phyloP scores from a whole-genome alignment of 1,140 invertebrate species.

The Aphis gossypii region DNA sequence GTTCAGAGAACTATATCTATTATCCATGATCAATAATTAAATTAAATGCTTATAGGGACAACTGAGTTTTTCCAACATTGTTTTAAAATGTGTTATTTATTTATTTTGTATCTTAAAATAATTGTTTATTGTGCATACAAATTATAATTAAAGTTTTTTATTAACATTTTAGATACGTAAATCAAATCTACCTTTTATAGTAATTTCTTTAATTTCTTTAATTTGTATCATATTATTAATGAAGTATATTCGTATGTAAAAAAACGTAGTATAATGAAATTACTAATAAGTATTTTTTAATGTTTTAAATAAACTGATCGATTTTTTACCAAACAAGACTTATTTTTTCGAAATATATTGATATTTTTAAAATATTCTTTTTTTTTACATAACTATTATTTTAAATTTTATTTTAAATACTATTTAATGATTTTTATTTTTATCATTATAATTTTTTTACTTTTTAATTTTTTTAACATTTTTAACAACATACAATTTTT shows the following conservation, averaged over 20 bases:
- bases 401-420: too few relatives aligned
- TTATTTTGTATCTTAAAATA: neutral
- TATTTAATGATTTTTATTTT: too few relatives aligned
- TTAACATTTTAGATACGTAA: neutral
- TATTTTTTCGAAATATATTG: too few relatives aligned
- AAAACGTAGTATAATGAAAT: neutral
- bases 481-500: too few relatives aligned
- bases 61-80: neutral
- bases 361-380: too few relatives aligned
- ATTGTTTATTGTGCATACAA: neutral
- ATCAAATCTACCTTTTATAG: neutral
- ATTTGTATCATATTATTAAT: neutral
- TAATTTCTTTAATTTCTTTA: neutral
- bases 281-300: neutral
- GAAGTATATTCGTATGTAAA: neutral
- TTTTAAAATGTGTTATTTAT: neutral
- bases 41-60: neutral
- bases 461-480: too few relatives aligned
- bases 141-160: neutral
- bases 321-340: too few relatives aligned
- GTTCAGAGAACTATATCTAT: neutral
- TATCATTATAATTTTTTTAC: too few relatives aligned
- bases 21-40: neutral
- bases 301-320: neutral
- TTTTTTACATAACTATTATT: too few relatives aligned